Base-by-base conservation (phyloP, 2,113 vertebrate species). In the Lepisosteus osseus region DNA sequence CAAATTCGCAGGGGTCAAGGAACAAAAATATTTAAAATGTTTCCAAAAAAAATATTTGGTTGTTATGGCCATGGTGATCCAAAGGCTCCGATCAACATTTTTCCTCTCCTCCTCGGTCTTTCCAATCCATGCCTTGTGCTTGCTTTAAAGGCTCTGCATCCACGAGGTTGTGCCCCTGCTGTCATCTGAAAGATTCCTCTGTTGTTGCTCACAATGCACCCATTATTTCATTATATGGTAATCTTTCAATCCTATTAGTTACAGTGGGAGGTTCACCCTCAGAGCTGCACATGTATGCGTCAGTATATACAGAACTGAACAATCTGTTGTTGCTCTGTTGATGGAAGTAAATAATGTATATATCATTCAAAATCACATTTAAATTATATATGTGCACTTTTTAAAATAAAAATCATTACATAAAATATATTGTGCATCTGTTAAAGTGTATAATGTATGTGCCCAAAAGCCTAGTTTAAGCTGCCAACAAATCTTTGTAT, bases 1-100 rank as follows among this genome's bases (percentile, higher is more conserved):
- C 76, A 85, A 81, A 85, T 86, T 82, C 84, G 79, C 67, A 59
- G 45, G 68, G 80, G 80, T 44, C 62, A 65, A 72, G 29, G 14
- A 41, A 62, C 7, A 17, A 64, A 65, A 72, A 65, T 12, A 65
- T 54, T 72, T n/a, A 6, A 62, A 9, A 61, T 69, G 70, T 74
- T 63, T 68, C 59, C 44, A 77, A 47, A n/a, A 74, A 64, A 72
- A 59, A 65, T 54, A 54, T 76, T 45, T 57, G 72, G 67, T 45
- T n/a, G 17, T 68, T 8, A 54, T 2, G 7, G 66, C 29, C 7
- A 29, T 44, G 17, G 12, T 66, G 15, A 47, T 67, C 41, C 14
- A 57, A 29, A 29, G 70, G n/a, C 41, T 41, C 41, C n/a, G 6
- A 40, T 40, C 29, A 29, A 29, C 29, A 29, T 29, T 15, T 7